Evolutionary conservation across 2,113 vertebrate species (phyloP).

Genomic region (Pseudorhombus dupliciocellatus): DNA sequence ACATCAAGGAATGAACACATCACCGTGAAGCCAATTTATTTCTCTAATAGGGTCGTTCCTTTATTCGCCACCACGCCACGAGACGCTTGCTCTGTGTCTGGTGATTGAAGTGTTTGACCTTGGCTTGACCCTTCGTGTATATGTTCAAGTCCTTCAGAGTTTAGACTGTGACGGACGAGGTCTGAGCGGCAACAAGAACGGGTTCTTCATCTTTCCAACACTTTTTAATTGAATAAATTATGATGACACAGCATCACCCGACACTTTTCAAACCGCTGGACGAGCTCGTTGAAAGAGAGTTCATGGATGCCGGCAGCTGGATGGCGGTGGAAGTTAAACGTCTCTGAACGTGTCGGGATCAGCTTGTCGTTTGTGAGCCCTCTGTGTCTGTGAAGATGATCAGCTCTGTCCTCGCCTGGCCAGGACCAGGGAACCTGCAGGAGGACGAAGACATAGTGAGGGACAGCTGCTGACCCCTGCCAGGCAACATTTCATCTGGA

Average conservation of each 20-base stretch:
- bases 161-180: background rate
- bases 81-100: background rate
- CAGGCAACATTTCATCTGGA: background rate
- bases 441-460: conserved; percentile 41
- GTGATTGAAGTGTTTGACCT: background rate
- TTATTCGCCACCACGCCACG: background rate
- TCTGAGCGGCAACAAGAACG: too few species aligned
- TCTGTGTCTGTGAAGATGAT: conserved; percentile 57
- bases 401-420: conserved; percentile 14
- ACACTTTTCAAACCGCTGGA: background rate
- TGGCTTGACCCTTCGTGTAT: background rate
- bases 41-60: background rate
- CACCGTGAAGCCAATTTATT: background rate
- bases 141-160: background rate
- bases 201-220: background rate
- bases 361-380: conserved; percentile 15
- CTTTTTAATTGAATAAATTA: too few species aligned
- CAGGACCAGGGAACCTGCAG: conserved; percentile 23
- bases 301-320: conserved; percentile 1
- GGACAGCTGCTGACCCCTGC: background rate
- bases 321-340: background rate
- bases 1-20: conserved; percentile 31
- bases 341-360: conserved; percentile 21
- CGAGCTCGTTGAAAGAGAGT: background rate
- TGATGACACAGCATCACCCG: background rate